Conservation (phyloP, 2,888 invertebrate species). For the Geophilus truncorum region DNA sequence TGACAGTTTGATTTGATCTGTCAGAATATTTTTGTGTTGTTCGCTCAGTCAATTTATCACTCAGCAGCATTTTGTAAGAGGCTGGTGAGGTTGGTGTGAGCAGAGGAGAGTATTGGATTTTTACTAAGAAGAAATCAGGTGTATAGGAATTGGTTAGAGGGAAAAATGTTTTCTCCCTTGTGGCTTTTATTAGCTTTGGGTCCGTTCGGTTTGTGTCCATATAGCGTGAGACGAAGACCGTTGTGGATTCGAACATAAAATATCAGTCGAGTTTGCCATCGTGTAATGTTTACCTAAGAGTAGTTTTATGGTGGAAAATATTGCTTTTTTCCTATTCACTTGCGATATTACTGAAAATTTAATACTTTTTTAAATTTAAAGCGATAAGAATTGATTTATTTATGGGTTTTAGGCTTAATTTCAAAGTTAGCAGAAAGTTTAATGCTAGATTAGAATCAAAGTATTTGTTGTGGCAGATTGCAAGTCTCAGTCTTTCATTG, state of each 20-base stretch:
- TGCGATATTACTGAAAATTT: not conserved
- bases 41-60: conserved; percentile 3
- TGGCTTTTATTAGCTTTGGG: not conserved
- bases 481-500: too few relatives aligned
- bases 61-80: not conserved
- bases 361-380: not conserved
- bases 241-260: conserved; percentile 4
- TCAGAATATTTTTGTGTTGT: conserved; percentile 16
- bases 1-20: conserved; percentile 20
- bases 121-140: conserved; percentile 20
- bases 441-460: too few relatives aligned
- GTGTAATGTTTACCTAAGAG: not conserved
- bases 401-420: too few relatives aligned
- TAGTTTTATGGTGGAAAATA: not conserved
- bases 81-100: not conserved
- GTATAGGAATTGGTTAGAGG: conserved; percentile 20
- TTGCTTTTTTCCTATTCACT: not conserved
- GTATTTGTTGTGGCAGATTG: too few relatives aligned
- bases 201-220: conserved; percentile 7
- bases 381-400: too few relatives aligned
- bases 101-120: conserved; percentile 5
- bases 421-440: too few relatives aligned
- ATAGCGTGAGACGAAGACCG: not conserved
- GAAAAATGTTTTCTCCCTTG: conserved; percentile 10
- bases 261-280: not conserved